Percentiles rank a stretch among this genome's conserved stretches.
Evolutionary conservation across 2,888 invertebrate genomes (phyloP).

Genomic region (Anorthoa munda): DNA sequence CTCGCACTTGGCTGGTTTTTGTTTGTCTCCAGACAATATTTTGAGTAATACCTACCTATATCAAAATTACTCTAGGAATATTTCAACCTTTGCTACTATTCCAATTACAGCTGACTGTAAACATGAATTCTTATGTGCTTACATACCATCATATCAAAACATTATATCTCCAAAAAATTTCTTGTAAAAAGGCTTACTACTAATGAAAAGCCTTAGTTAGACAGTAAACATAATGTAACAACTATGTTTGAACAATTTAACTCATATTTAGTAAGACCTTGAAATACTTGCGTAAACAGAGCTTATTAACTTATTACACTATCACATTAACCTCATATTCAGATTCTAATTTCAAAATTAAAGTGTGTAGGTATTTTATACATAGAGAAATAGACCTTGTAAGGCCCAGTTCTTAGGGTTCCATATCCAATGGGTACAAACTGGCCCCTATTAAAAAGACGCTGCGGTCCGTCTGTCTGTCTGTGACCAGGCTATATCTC

Average conservation of each 20-base stretch:
- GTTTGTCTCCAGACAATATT: not conserved
- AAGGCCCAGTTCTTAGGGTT: too few species aligned
- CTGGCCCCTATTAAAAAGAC: too few species aligned
- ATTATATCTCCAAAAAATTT: not conserved
- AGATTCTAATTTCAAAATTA: slow-evolving; percentile 44
- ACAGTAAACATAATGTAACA: slow-evolving; percentile 37
- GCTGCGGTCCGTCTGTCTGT: too few species aligned
- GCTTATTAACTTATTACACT: slow-evolving; percentile 37
- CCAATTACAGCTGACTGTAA: not conserved
- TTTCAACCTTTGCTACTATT: not conserved
- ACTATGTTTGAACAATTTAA: slow-evolving; percentile 55
- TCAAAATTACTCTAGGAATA: not conserved
- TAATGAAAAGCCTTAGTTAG: not conserved
- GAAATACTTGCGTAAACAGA: slow-evolving; percentile 50
- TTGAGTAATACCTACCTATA: too few species aligned
- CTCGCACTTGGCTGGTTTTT: too few species aligned
- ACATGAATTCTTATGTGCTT: not conserved
- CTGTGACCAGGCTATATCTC: too few species aligned
- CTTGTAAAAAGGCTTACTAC: not conserved
- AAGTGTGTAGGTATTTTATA: slow-evolving; percentile 23
- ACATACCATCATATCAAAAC: not conserved
- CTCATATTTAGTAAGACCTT: slow-evolving; percentile 49
- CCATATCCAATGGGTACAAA: too few species aligned
- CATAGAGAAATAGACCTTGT: not conserved
- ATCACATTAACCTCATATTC: slow-evolving; percentile 62